Evolutionary conservation across 2,888 invertebrate genomes (phyloP).

Genomic region (Eucriotettix oculatus): DNA sequence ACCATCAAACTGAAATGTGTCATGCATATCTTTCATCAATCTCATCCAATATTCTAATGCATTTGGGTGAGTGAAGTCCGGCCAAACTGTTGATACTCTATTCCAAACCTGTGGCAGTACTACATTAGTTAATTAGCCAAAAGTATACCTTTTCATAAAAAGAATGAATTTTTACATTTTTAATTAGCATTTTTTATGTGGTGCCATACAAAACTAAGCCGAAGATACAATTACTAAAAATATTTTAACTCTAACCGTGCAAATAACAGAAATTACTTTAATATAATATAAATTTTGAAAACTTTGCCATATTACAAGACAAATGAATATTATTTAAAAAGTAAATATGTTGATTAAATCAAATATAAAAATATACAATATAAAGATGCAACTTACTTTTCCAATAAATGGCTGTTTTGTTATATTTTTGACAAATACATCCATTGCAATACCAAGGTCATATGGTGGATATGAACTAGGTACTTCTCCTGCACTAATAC

Average conservation of each 20-base stretch:
- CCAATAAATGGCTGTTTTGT: conserved; percentile 48
- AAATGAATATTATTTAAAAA: too few relatives aligned
- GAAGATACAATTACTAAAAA: too few relatives aligned
- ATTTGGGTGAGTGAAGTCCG: conserved; percentile 65
- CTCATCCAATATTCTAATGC: conserved; percentile 53
- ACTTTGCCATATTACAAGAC: too few relatives aligned
- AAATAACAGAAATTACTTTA: too few relatives aligned
- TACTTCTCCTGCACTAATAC: conserved; percentile 50
- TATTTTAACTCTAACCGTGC: too few relatives aligned
- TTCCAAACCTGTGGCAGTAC: conserved; percentile 51
- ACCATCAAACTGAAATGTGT: conserved; percentile 53
- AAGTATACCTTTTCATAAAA: not conserved
- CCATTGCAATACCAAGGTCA: conserved; percentile 53
- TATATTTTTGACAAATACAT: conserved; percentile 55
- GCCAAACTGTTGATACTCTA: conserved; percentile 50
- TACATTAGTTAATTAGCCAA: not conserved
- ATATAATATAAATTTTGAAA: too few relatives aligned
- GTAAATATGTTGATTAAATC: too few relatives aligned
- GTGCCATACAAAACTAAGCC: too few relatives aligned
- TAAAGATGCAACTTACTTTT: conserved; percentile 35
- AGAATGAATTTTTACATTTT: not conserved
- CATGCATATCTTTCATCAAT: conserved; percentile 47
- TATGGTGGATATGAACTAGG: conserved; percentile 55
- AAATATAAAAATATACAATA: too few relatives aligned
- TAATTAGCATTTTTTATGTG: too few relatives aligned